phyloP scores from a whole-genome alignment of 1,140 invertebrate species.

The Tetranychus cinnabarinus region DNA sequence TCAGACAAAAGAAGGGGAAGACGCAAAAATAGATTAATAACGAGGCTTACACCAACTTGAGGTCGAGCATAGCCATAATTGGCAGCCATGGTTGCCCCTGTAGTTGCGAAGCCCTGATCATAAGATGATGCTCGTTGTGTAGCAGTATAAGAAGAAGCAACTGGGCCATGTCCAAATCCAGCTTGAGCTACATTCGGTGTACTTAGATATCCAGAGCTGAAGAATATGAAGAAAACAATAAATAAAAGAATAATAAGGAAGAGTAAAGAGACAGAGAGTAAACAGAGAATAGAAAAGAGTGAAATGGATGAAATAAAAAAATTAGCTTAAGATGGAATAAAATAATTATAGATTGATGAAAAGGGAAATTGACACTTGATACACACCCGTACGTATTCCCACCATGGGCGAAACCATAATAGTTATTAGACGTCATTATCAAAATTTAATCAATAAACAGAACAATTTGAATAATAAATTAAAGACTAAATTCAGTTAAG shows the following conservation, averaged over 20 bases:
- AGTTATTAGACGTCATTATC: conserved; percentile 11
- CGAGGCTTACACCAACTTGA: conserved; percentile 3
- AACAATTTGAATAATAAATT: too few relatives aligned
- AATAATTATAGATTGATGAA: background rate
- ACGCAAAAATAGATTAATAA: background rate
- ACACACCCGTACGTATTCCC: conserved; percentile 11
- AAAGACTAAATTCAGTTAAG: too few relatives aligned
- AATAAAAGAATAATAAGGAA: background rate
- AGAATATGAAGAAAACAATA: background rate
- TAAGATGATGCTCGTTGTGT: background rate
- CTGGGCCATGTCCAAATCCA: background rate
- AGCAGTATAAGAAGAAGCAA: background rate
- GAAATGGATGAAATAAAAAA: background rate
- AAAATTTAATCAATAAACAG: background rate
- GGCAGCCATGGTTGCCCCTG: conserved; percentile 3
- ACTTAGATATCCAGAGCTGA: background rate
- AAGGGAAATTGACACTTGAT: background rate
- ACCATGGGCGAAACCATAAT: conserved; percentile 10
- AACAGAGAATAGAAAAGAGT: background rate
- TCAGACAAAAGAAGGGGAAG: background rate
- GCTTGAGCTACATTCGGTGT: conserved; percentile 3
- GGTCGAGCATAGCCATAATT: conserved; percentile 12
- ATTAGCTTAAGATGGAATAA: background rate
- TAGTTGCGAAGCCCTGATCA: background rate
- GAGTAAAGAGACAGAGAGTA: background rate